Percentiles rank a stretch among this genome's conserved stretches.
Conservation (phyloP, 2,797 vertebrate genomes). For the Miichthys miiuy region DNA sequence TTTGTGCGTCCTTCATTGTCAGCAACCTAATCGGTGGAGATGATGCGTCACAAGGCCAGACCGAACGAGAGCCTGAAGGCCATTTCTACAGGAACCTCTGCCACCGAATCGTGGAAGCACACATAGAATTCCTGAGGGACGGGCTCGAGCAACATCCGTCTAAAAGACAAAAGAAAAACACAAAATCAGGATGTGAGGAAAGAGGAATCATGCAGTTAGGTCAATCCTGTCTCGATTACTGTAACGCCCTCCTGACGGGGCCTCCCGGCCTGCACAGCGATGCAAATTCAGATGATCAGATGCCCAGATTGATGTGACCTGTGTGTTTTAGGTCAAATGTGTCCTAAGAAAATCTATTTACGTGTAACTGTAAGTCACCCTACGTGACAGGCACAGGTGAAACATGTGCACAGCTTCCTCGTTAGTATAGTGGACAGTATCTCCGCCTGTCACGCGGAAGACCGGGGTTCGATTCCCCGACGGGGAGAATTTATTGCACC, state of each 20-base stretch:
- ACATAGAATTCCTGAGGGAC: slow-evolving; percentile 96
- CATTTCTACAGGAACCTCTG: slow-evolving; percentile 94
- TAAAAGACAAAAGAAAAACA: slow-evolving; percentile 65
- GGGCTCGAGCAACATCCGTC: slow-evolving; percentile 92
- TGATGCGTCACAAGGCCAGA: slow-evolving; percentile 83
- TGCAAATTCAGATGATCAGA: too few species aligned
- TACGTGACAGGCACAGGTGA: too few species aligned
- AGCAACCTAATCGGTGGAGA: not conserved
- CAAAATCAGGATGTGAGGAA: too few species aligned
- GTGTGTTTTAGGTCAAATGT: too few species aligned
- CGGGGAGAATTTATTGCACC: slow-evolving; percentile 20
- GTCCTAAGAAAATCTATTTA: too few species aligned
- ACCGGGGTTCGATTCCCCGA: slow-evolving; percentile 51
- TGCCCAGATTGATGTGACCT: too few species aligned
- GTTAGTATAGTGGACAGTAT: slow-evolving; percentile 25
- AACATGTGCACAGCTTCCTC: too few species aligned
- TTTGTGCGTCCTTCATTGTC: not conserved
- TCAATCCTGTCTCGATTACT: too few species aligned
- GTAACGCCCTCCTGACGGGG: too few species aligned
- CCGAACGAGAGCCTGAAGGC: slow-evolving; percentile 96
- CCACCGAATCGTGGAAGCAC: slow-evolving; percentile 96
- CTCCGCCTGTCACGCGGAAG: slow-evolving; percentile 45
- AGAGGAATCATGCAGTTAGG: too few species aligned
- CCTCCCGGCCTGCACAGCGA: too few species aligned
- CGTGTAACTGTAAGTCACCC: too few species aligned